A percentile compares a stretch with the other conserved stretches of the same genome.
Conservation (phyloP, 2,888 invertebrate species). For the Auanema freiburgensis region DNA sequence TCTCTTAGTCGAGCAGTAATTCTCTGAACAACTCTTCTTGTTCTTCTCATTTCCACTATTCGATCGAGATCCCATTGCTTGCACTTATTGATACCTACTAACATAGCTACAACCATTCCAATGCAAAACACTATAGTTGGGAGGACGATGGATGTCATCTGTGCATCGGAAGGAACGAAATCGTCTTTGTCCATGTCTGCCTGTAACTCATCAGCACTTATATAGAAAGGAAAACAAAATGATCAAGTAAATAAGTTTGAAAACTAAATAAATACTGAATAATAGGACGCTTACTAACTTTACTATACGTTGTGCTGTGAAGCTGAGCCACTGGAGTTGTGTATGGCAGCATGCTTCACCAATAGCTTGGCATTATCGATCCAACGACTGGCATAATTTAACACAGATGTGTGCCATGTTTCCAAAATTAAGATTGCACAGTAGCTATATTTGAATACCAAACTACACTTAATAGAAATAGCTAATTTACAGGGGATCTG, state of each 20-base stretch:
- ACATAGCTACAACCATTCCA: slow-evolving; percentile 62
- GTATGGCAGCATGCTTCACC: no score
- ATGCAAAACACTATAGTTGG: slow-evolving; percentile 64
- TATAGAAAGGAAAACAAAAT: no score
- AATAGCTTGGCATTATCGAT: no score
- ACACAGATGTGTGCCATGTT: no score
- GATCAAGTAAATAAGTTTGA: neutral
- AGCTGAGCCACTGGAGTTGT: no score
- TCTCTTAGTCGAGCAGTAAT: slow-evolving; percentile 60
- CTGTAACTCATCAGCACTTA: neutral
- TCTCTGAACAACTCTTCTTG: slow-evolving; percentile 59
- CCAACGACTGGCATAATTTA: no score
- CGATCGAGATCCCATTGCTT: slow-evolving; percentile 64
- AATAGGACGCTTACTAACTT: neutral
- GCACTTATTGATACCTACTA: slow-evolving; percentile 63
- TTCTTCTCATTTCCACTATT: slow-evolving; percentile 62
- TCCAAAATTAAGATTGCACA: no score
- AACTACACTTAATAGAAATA: no score
- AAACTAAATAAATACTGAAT: neutral
- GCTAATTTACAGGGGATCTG: no score
- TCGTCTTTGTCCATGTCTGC: slow-evolving; percentile 26
- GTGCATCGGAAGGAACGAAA: slow-evolving; percentile 54
- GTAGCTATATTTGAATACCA: no score
- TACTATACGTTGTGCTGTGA: neutral
- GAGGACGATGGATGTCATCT: slow-evolving; percentile 61